Percentiles rank a stretch among this genome's conserved stretches.
These are phyloP conservation scores for Zaprionus gabonicus DNA, from an alignment of 1,140 invertebrate genomes.

Conservation along the genomic window DNA sequence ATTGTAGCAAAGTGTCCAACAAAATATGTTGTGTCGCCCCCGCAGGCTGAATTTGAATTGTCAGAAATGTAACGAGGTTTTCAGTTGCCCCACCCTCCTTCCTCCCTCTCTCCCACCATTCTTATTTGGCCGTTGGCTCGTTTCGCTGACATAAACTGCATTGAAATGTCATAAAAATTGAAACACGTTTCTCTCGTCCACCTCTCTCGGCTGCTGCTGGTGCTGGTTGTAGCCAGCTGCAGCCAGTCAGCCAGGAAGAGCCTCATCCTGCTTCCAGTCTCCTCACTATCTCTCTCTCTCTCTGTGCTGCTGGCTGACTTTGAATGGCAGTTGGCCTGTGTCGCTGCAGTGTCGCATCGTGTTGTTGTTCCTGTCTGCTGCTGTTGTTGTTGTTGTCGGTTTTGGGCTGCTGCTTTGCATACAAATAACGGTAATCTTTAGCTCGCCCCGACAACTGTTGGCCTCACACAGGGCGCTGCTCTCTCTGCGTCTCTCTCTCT, in stretches of 20 bases:
- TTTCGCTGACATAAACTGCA: slow-evolving; percentile 76
- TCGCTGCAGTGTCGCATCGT: slow-evolving; percentile 45
- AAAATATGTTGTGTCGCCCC: slow-evolving; percentile 45
- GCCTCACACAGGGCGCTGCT: slow-evolving; percentile 10
- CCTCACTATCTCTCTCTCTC: background rate
- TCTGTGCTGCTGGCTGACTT: slow-evolving; percentile 39
- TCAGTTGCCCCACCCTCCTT: slow-evolving; percentile 3
- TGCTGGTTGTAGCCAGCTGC: slow-evolving; percentile 22
- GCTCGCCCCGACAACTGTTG: slow-evolving; percentile 36
- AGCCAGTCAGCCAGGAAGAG: background rate
- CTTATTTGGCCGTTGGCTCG: slow-evolving; percentile 43
- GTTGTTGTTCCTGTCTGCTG: slow-evolving; percentile 19
- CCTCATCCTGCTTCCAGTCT: background rate
- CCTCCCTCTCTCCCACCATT: background rate
- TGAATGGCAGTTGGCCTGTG: slow-evolving; percentile 49
- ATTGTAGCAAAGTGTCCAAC: slow-evolving; percentile 64
- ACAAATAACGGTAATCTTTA: slow-evolving; percentile 76
- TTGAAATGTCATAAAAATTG: slow-evolving; percentile 79
- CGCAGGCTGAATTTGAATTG: slow-evolving; percentile 69
- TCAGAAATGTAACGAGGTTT: slow-evolving; percentile 70
- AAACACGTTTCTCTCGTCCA: slow-evolving; percentile 61
- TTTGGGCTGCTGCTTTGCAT: slow-evolving; percentile 71
- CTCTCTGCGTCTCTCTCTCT: background rate
- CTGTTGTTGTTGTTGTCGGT: slow-evolving; percentile 42
- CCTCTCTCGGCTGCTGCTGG: slow-evolving; percentile 28